Evolutionary conservation across 2,888 invertebrate species (phyloP).

Genomic region (Dynastes grantii): DNA sequence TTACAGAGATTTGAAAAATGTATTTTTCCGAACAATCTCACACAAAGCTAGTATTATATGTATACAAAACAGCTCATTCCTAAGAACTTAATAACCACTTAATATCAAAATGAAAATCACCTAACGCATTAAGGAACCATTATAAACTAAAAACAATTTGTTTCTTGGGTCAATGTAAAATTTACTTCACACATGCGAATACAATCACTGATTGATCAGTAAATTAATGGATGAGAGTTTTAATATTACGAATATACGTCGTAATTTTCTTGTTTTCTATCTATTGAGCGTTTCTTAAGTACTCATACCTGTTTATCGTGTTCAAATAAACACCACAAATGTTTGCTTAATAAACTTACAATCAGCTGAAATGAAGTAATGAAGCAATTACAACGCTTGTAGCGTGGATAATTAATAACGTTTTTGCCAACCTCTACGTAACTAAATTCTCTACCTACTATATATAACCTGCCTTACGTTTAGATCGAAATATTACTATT

Average conservation of each 20-base stretch:
- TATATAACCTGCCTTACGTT: background rate
- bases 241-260: background rate
- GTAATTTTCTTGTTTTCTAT: background rate
- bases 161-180: slow-evolving; percentile 26
- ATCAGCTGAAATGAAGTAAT: background rate
- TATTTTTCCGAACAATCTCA: background rate
- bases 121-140: slow-evolving; percentile 4
- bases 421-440: background rate
- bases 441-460: background rate
- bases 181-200: background rate
- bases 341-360: background rate
- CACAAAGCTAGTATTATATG: background rate
- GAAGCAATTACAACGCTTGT: background rate
- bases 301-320: background rate
- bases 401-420: background rate
- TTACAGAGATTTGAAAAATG: background rate
- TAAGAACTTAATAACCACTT: slow-evolving; percentile 6
- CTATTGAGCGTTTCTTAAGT: background rate
- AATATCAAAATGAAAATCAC: slow-evolving; percentile 5
- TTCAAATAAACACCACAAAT: background rate
- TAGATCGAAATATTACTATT: no score
- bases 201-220: slow-evolving; percentile 14
- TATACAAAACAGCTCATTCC: background rate
- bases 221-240: background rate
- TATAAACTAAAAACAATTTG: slow-evolving; percentile 16